phyloP scores from a whole-genome alignment of 2,888 invertebrate species.

The Hedya salicella region DNA sequence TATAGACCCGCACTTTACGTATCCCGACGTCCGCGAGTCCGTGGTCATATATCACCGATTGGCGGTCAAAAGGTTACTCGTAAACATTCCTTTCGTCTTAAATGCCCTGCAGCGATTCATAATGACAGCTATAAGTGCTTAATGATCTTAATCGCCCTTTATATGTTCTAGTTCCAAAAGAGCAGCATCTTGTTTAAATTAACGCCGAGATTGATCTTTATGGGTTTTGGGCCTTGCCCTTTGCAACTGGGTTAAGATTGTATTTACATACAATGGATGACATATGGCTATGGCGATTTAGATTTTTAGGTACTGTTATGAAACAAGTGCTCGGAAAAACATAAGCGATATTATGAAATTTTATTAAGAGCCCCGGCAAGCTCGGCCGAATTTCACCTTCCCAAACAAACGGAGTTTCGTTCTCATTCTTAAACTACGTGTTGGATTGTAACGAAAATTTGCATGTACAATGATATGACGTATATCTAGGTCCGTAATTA shows the following conservation, averaged over 20 bases:
- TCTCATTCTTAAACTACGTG: too few relatives aligned
- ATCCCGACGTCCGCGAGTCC: background rate
- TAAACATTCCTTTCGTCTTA: slow-evolving; percentile 4
- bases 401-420: too few relatives aligned
- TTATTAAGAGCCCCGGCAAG: too few relatives aligned
- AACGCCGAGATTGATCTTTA: background rate
- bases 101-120: slow-evolving; percentile 22
- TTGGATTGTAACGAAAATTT: too few relatives aligned
- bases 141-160: slow-evolving; percentile 31
- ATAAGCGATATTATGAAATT: too few relatives aligned
- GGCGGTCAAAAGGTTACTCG: slow-evolving; percentile 15
- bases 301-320: slow-evolving; percentile 1
- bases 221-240: slow-evolving; percentile 20
- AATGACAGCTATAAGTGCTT: slow-evolving; percentile 29
- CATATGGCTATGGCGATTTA: slow-evolving; percentile 28
- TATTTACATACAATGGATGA: slow-evolving; percentile 32
- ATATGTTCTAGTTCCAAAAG: background rate
- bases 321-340: background rate
- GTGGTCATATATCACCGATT: slow-evolving; percentile 9
- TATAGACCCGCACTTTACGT: too few relatives aligned
- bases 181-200: background rate
- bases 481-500: too few relatives aligned
- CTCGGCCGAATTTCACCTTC: too few relatives aligned
- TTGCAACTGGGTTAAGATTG: slow-evolving; percentile 26
- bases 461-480: too few relatives aligned